Base-by-base conservation (phyloP, 2,888 invertebrate species). In the Halictus ligatus region DNA sequence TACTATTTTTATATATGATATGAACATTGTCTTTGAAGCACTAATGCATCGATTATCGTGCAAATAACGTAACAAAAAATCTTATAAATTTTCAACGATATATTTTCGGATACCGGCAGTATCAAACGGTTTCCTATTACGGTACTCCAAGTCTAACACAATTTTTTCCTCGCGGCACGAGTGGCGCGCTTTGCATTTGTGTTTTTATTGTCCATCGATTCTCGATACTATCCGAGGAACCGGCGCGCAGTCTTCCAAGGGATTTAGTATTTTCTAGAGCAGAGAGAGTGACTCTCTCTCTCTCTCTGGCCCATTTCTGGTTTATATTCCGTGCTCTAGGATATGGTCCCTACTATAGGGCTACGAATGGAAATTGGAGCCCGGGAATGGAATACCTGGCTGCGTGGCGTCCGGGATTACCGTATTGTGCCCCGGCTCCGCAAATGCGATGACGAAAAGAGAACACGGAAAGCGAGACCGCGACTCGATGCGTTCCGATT, bases 311-410 rank as follows among this genome's bases (percentile, higher is more conserved):
- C 69, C 58, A 60, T 40, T 46, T 71, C 85, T 78, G 75, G 80
- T 80, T 85, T 80, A 75, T 85, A 85, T 84, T 80, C 80, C 75
- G 64, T 1, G 40, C 35, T 58, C n/a, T 64, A 50, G 69, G 64
- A 77, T 50, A 35, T 54, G 82, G 43, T n/a, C 46, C 76, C 48
- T 69, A 25, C 75, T 75, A 21, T 48, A 29, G 64, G 25, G 35
- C 21, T 15, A n/a, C 54, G 73, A 73, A 73, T 73, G 73, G 50
- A 73, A 73, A 73, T 73, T 73, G 29, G 50, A 50, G 48, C 48
- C n/a, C 67, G 54, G 80, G 84, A 54, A 54, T 69, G 78, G 77
- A 80, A 78, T 78, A 80, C 72, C 76, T 60, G 73, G 43, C 35
- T 18, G 18, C 50, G 54, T 72, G 48, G 60, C 69, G 74, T 69